Evolutionary conservation across 2,888 invertebrate genomes (phyloP), one percentile per base, ranked within the genome.

Genomic region (Rosalia funebris): DNA sequence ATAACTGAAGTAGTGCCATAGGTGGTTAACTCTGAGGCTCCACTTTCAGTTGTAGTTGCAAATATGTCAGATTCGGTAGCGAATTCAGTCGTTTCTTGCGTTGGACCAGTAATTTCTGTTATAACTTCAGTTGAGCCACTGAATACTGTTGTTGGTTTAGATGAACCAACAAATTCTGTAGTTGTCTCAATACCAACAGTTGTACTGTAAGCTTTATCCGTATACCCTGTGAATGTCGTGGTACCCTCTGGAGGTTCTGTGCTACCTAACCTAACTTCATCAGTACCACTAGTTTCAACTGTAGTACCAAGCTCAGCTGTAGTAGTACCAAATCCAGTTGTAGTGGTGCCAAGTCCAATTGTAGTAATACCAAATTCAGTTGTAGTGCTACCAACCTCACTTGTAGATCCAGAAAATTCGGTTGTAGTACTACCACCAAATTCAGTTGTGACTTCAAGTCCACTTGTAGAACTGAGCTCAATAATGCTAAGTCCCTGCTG

Each of bases 1-100:
- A 84, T 82, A 57, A 86, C 84, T 0, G 86, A 79, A 0, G 86
- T 83, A 65, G 85, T 85, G n/a, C 57, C 56, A 50, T 62, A 62
- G 1, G 53, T 42, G 9, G 14, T 17, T 42, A 15, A 19, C 19
- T 57, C 62, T 5, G 70, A 69, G 9, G 47, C 55, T 11, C 46
- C 63, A 12, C 37, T 55, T 17, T 68, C 71, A 42, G 73, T 68
- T 1, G 54, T 70, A 66, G 71, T 75, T n/a, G 78, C 76, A 7
- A 78, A 77, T 37, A 75, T 71, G 66, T 79, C 78, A 76, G 63
- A 69, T 7, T 65, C 68, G 15, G 70, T 69, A 9, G 65, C 68
- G 14, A 70, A 68, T 42, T 63, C 69, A 3, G 66, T 63, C 5
- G 71, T 70, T 34, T 67, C 63, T 57, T 70, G 68, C 9, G 69